A percentile compares a stretch with the other conserved stretches of the same genome.
Evolutionary conservation across 2,888 invertebrate genomes (phyloP).

Genomic region (Apodemia mormo): DNA sequence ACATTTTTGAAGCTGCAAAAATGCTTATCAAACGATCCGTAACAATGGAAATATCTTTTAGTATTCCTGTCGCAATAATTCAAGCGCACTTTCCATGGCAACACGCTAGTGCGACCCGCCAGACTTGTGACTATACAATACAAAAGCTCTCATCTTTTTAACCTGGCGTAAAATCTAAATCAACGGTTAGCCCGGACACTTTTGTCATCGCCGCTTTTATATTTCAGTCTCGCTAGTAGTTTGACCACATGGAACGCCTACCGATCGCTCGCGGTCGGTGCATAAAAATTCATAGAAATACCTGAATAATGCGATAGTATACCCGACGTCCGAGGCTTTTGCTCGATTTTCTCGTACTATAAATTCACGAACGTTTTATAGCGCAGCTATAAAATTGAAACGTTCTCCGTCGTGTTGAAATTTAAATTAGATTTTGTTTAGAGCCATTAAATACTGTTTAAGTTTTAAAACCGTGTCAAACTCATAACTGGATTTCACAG

Average conservation of each 20-base stretch:
- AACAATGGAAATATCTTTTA: constrained; percentile 64
- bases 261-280: constrained; percentile 50
- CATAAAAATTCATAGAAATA: constrained; percentile 58
- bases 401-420: constrained; percentile 28
- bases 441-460: constrained; percentile 15
- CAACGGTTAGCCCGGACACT: constrained; percentile 76
- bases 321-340: constrained; percentile 31
- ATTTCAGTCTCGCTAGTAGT: constrained; percentile 56
- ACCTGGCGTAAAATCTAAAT: constrained; percentile 71
- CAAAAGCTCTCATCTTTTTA: constrained; percentile 71
- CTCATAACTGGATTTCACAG: neutral
- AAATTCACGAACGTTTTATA: constrained; percentile 38
- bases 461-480: constrained; percentile 1
- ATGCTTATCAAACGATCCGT: constrained; percentile 45
- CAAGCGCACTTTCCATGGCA: constrained; percentile 53
- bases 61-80: constrained; percentile 71
- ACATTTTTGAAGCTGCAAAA: constrained; percentile 23
- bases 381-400: constrained; percentile 37
- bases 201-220: constrained; percentile 75
- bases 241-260: constrained; percentile 45
- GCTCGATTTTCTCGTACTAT: constrained; percentile 33
- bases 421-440: constrained; percentile 29
- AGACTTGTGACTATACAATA: constrained; percentile 63
- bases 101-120: constrained; percentile 54
- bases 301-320: constrained; percentile 46